Evolutionary conservation across 53 echinoderm and acorn worm genomes (phyloP).

Genomic region (Paracentrotus lividus): DNA sequence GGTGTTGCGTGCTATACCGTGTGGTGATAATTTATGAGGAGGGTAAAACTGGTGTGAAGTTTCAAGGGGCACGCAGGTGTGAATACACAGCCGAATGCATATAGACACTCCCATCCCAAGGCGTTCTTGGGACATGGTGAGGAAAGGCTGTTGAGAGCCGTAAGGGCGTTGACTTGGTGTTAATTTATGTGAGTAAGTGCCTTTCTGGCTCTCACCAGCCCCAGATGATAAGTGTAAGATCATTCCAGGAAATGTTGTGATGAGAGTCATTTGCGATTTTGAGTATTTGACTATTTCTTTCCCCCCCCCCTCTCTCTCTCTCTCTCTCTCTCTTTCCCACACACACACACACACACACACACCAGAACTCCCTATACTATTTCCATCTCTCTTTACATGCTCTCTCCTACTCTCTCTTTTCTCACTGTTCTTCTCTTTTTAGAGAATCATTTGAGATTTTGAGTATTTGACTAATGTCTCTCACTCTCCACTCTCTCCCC

Average conservation of each 20-base stretch:
- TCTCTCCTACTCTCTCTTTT: neutral
- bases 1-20: neutral
- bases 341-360: too few species aligned
- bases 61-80: slow-evolving; percentile 15
- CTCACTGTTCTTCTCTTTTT: neutral
- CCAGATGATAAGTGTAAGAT: too few species aligned
- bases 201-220: too few species aligned
- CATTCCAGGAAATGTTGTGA: neutral
- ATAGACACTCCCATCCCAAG: neutral
- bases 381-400: neutral
- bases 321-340: neutral
- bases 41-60: slow-evolving; percentile 47
- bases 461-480: neutral
- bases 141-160: neutral
- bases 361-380: neutral
- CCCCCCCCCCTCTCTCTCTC: neutral
- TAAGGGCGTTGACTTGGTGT: too few species aligned
- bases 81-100: slow-evolving; percentile 50
- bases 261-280: neutral
- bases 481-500: neutral
- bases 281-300: neutral
- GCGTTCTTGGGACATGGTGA: neutral
- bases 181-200: too few species aligned
- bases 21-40: slow-evolving; percentile 27
- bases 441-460: slow-evolving; percentile 5